Base-by-base conservation (phyloP, 2,888 invertebrate species). In the Athripsodes cinereus region DNA sequence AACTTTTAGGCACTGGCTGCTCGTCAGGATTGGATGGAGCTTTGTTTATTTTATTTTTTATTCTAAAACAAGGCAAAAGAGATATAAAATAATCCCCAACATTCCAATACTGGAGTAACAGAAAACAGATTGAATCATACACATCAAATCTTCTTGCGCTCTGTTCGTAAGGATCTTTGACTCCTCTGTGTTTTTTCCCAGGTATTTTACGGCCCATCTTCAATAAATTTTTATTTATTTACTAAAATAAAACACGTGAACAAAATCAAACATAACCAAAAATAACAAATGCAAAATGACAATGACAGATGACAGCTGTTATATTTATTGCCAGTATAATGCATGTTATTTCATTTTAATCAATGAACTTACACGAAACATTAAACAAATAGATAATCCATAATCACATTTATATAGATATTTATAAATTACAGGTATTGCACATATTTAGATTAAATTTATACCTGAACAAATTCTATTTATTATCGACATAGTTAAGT, bases 181-280 rank as follows among this genome's bases (percentile, higher is more conserved):
- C 80, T 20, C 88, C 89, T 62, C 82, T 81, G 68, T 91, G 91
- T 71, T 90, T 91, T 65, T 87, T 85, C 22, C 86, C 87, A 22
- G 90, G 90, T 68, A 91, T 91, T 81, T 90, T 91, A 51, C 90
- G 75, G 50, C 85, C 84, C 86, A 87, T 87, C 71, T 59, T 49
- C 8, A 8, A 40, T 40, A 3, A 40, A 3, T 40, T 40, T 26
- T 26, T n/a, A 40, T 8, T 40, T 40, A 40, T 40, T 40, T 40
- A 40, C 3, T 40, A 40, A 40, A 40, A 40, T 5, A 40, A 2
- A 13, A 8, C 8, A 16, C 13, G 40, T 40, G 40, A 40, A 8
- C 2, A 40, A 3, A 5, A 40, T 13, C 13, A 40, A 40, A 40
- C 40, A 40, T 40, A 40, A 40, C 40, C 13, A 2, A 13, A 40